These are phyloP conservation scores for Quiscalus mexicanus DNA, from an alignment of 2,113 vertebrate genomes.

Conservation along the genomic window DNA sequence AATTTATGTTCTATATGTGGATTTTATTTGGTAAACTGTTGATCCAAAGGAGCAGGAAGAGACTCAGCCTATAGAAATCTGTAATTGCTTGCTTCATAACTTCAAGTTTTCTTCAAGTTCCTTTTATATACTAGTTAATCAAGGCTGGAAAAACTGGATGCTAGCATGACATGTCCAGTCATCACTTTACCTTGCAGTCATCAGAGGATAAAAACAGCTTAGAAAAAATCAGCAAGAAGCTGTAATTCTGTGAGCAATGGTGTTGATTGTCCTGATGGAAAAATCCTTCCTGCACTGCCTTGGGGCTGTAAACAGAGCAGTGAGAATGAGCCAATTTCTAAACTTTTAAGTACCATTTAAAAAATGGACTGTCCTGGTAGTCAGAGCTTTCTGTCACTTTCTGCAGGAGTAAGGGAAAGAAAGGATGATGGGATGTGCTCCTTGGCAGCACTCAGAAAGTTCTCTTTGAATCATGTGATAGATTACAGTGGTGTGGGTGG, in stretches of 20 bases:
- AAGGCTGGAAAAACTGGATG: not conserved
- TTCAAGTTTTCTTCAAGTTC: not conserved
- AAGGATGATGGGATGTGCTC: not conserved
- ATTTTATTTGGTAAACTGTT: not conserved
- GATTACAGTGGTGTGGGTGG: not conserved
- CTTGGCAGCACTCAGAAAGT: not conserved
- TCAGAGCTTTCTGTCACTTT: not conserved
- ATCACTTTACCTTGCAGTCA: not conserved
- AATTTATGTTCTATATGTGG: not conserved
- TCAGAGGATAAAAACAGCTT: not conserved
- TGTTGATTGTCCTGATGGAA: not conserved
- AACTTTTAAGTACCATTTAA: not conserved
- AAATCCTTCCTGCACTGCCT: not conserved
- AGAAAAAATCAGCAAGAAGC: not conserved
- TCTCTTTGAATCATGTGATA: not conserved
- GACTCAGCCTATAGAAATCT: not conserved
- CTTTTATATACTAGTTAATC: not conserved
- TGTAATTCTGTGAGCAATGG: not conserved
- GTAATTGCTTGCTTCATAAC: not conserved
- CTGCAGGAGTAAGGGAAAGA: not conserved
- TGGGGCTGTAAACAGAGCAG: not conserved
- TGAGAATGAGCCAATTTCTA: not conserved
- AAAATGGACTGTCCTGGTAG: not conserved
- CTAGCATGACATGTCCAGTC: not conserved
- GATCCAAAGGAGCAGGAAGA: not conserved